A percentile compares a stretch with the other conserved stretches of the same genome.
Conservation (phyloP, 2,888 invertebrate genomes). For the Aphidoletes aphidimyza region DNA sequence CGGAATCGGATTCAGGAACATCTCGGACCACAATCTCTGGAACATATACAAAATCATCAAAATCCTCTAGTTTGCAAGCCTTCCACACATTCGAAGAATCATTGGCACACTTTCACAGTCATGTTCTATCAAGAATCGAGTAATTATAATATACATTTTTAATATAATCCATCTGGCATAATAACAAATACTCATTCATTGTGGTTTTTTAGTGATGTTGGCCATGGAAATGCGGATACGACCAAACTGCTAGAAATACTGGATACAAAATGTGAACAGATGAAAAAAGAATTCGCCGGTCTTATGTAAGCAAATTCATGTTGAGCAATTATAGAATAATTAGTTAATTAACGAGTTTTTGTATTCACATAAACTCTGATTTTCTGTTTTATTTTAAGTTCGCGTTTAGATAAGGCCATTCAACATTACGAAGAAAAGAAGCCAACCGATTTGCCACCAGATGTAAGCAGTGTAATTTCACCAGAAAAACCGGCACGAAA, state of each 20-base stretch:
- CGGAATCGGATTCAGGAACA: too few relatives aligned
- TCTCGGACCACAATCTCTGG: too few relatives aligned
- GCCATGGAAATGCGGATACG: background rate
- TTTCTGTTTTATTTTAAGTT: constrained; percentile 21
- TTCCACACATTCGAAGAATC: too few relatives aligned
- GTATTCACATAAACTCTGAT: constrained; percentile 23
- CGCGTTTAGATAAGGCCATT: constrained; percentile 20
- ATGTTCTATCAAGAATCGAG: too few relatives aligned
- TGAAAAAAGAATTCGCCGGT: background rate
- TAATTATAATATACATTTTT: too few relatives aligned
- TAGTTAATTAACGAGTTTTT: constrained; percentile 37
- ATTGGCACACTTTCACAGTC: too few relatives aligned
- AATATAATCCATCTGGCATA: too few relatives aligned
- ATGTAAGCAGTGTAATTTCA: constrained; percentile 17
- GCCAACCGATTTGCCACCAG: constrained; percentile 45
- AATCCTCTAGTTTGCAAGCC: too few relatives aligned
- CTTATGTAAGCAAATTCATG: constrained; percentile 35
- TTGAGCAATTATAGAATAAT: constrained; percentile 51
- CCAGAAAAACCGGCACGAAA: background rate
- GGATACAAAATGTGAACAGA: background rate
- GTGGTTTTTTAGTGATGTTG: constrained; percentile 15
- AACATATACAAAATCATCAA: too few relatives aligned
- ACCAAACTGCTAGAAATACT: background rate
- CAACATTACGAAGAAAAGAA: background rate
- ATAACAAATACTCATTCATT: too few relatives aligned